These are phyloP conservation scores for Micromys minutus DNA, from an alignment of 2,113 vertebrate species.

Conservation along the genomic window DNA sequence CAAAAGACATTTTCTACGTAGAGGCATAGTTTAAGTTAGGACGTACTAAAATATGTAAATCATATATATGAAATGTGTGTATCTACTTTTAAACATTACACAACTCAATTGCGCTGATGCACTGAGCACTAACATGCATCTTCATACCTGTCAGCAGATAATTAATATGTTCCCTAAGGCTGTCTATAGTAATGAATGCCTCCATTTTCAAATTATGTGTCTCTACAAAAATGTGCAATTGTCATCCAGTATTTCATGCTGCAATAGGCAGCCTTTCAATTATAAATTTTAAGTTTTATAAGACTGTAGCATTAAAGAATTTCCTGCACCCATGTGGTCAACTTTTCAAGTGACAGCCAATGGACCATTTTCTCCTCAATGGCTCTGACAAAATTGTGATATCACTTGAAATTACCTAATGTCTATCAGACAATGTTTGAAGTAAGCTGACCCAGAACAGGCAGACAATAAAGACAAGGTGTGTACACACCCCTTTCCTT, in stretches of 20 bases:
- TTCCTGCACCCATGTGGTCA: neutral
- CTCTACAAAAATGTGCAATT: slow-evolving; percentile 44
- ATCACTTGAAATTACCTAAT: neutral
- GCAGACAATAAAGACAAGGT: neutral
- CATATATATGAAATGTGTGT: neutral
- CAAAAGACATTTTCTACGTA: neutral
- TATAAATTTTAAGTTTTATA: slow-evolving; percentile 46
- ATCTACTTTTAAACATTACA: slow-evolving; percentile 25
- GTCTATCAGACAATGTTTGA: neutral
- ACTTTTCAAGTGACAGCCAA: neutral
- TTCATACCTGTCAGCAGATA: slow-evolving; percentile 22
- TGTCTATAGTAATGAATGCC: slow-evolving; percentile 61
- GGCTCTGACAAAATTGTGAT: neutral
- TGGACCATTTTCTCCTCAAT: neutral
- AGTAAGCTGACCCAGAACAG: neutral
- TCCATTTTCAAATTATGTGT: slow-evolving; percentile 63
- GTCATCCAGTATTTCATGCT: slow-evolving; percentile 46
- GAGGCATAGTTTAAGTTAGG: neutral
- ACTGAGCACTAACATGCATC: slow-evolving; percentile 5
- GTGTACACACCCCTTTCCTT: neutral
- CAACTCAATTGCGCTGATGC: neutral
- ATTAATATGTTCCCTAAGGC: slow-evolving; percentile 20
- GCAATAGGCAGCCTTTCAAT: slow-evolving; percentile 56
- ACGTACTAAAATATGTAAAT: slow-evolving; percentile 31
- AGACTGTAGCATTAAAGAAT: slow-evolving; percentile 36